phyloP scores from a whole-genome alignment of 2,888 invertebrate species.

The Ischnus inquisitorius region DNA sequence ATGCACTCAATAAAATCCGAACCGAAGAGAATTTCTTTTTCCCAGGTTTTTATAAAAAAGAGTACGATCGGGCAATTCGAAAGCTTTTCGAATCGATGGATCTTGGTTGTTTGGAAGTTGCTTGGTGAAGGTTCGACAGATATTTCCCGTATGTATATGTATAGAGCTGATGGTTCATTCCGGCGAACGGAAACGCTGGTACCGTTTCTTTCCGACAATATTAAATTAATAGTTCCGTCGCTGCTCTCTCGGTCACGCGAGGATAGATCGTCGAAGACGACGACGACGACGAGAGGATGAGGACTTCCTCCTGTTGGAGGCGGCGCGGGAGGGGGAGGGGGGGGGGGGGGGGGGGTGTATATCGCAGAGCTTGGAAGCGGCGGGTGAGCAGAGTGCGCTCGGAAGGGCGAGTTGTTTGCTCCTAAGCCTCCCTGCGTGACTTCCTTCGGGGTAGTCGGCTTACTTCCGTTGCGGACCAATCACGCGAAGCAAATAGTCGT shows the following conservation, averaged over 20 bases:
- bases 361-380: slow-evolving; percentile 29
- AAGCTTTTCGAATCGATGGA: too few relatives aligned
- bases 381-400: slow-evolving; percentile 4
- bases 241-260: slow-evolving; percentile 13
- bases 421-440: slow-evolving; percentile 82
- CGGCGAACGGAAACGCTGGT: slow-evolving; percentile 6
- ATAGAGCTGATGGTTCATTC: background rate
- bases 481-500: slow-evolving; percentile 78
- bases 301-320: slow-evolving; percentile 33
- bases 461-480: slow-evolving; percentile 80
- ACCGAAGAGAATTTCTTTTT: background rate
- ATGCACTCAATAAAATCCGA: slow-evolving; percentile 23
- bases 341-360: too few relatives aligned
- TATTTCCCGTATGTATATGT: background rate
- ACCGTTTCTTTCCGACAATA: slow-evolving; percentile 5
- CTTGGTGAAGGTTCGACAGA: background rate
- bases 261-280: slow-evolving; percentile 38
- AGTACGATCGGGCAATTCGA: background rate
- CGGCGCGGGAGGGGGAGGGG: too few relatives aligned
- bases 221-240: slow-evolving; percentile 46
- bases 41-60: background rate
- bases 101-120: background rate
- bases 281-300: slow-evolving; percentile 38
- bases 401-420: slow-evolving; percentile 74
- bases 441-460: slow-evolving; percentile 79